Evolutionary conservation across 2,797 vertebrate species (phyloP), one percentile per base, ranked within the genome.

Genomic region (Neosilurus hyrtlii): DNA sequence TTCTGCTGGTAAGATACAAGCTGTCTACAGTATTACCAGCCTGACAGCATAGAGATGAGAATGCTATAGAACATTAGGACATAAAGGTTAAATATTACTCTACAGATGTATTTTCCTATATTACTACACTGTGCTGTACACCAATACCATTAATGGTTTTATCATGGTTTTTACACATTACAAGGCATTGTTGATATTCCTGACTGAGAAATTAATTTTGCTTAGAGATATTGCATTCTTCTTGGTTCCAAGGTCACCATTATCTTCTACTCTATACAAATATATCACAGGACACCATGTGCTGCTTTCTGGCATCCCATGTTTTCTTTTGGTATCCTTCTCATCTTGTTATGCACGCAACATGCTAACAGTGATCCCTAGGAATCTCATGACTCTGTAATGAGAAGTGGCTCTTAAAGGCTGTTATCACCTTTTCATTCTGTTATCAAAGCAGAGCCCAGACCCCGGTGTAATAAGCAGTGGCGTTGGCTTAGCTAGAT

Each of bases 371-470:
- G 78, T 81, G 66, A 79, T 78, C 73, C 67, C 66, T 35, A 35
- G 35, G 63, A 79, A 20, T 59, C 56, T 11, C 51, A 54, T 16
- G 79, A n/a, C 56, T 54, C 70, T 16, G 18, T 65, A 43, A 82
- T 68, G 54, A 75, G 54, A 15, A 72, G 51, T 82, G 71, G 68
- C 68, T 78, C 81, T 84, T 80, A 73, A 82, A 37, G 72, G 81
- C 84, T 88, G 89, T 89, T 89, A 88, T 88, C 88, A 82, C 86
- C 80, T 85, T n/a, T 82, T 89, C 86, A 89, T 89, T 79, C 68
- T 70, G 83, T 74, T 79, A 76, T 83, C 24, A 35, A 65, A 68
- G 82, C 16, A 26, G 56, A 57, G 68, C 73, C 59, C 49, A 24
- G 16, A 75, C 65, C 56, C 26, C 16, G 11, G 49, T 76, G 67